Percentiles rank a stretch among this genome's conserved stretches.
phyloP scores from a whole-genome alignment of 2,113 vertebrate species.

The Girardinichthys multiradiatus region DNA sequence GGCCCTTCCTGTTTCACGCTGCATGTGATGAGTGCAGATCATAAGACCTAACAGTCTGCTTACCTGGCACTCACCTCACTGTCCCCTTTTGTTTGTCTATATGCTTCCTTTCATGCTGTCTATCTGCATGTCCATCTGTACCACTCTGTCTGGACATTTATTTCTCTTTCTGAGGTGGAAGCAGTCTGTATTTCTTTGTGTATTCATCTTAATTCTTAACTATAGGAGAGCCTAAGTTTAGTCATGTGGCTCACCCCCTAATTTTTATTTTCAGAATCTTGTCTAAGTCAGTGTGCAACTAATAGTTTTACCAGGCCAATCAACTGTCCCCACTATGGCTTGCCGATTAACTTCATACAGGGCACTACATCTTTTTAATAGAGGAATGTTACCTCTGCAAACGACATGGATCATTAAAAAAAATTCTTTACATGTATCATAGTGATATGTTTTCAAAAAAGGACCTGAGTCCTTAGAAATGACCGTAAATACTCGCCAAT shows the following conservation, averaged over 20 bases:
- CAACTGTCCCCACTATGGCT: neutral
- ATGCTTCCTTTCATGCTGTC: conserved; percentile 29
- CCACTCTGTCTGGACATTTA: conserved; percentile 11
- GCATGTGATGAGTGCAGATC: conserved; percentile 57
- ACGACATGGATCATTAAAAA: neutral
- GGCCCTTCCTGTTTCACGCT: conserved; percentile 55
- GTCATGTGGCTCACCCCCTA: too few relatives aligned
- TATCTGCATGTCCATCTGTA: conserved; percentile 50
- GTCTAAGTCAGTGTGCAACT: neutral
- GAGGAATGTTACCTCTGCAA: neutral
- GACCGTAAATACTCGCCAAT: too few relatives aligned
- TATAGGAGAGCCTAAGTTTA: neutral
- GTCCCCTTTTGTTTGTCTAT: conserved; percentile 24
- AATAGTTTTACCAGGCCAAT: neutral
- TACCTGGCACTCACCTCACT: conserved; percentile 52
- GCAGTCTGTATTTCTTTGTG: neutral
- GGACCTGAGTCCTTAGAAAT: neutral
- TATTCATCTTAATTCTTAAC: neutral
- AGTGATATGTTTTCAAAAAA: neutral
- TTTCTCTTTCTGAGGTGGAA: neutral
- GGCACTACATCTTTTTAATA: neutral
- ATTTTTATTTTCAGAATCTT: too few relatives aligned
- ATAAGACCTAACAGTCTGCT: conserved; percentile 49
- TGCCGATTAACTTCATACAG: neutral
- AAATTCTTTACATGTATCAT: neutral